phyloP scores from a whole-genome alignment of 2,113 vertebrate genomes.

The Ophiodon elongatus region DNA sequence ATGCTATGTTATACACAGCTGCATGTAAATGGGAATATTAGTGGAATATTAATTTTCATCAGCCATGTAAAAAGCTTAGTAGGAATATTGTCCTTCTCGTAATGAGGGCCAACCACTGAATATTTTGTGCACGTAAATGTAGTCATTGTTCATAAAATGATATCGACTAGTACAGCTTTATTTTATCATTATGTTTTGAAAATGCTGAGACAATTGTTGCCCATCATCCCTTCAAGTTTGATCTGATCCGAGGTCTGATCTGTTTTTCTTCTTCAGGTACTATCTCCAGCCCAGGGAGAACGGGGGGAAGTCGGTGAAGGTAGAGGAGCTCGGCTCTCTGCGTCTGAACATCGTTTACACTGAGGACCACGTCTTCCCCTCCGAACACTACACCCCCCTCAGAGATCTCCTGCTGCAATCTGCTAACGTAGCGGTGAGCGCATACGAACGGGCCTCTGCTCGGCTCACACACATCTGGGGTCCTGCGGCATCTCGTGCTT shows the following conservation, averaged over 20 bases:
- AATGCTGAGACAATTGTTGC: not conserved
- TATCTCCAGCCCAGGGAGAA: constrained; percentile 96
- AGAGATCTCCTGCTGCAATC: constrained; percentile 93
- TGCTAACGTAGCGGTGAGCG: constrained; percentile 89
- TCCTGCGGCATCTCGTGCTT: not conserved
- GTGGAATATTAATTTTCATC: not conserved
- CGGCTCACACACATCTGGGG: not conserved
- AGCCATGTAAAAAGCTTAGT: not conserved
- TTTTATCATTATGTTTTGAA: not conserved
- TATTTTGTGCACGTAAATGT: not conserved
- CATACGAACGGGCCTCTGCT: not conserved
- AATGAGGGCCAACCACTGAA: not conserved
- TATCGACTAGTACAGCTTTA: not conserved
- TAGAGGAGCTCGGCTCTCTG: constrained; percentile 95
- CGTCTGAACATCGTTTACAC: constrained; percentile 98
- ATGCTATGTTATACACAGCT: not conserved
- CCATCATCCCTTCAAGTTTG: not conserved
- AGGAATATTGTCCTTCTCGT: not conserved
- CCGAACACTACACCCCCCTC: constrained; percentile 92
- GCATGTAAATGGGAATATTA: not conserved
- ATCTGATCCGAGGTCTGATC: not conserved
- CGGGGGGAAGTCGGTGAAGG: constrained; percentile 92
- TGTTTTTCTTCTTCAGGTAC: constrained; percentile 86
- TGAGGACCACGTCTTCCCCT: constrained; percentile 96
- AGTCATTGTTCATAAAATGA: not conserved